Evolutionary conservation across 2,113 vertebrate genomes (phyloP).

Genomic region (Otus sunia): DNA sequence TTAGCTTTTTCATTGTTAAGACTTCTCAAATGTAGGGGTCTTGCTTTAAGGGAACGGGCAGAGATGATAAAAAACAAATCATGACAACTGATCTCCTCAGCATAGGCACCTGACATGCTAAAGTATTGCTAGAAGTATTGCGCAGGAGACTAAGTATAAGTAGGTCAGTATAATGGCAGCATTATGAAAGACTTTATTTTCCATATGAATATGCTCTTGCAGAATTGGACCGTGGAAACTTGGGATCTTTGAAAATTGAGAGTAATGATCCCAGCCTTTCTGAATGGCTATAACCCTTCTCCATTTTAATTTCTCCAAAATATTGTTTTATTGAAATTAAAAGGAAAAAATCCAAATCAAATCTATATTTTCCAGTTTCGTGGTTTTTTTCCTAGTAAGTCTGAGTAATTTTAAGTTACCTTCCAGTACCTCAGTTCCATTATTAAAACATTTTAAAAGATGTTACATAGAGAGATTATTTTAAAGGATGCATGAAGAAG

Average conservation of each 20-base stretch:
- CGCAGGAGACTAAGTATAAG: background rate
- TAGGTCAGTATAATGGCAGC: background rate
- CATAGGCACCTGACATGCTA: background rate
- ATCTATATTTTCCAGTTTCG: background rate
- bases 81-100: background rate
- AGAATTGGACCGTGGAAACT: background rate
- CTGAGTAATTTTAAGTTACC: background rate
- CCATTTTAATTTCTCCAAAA: background rate
- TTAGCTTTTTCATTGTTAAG: background rate
- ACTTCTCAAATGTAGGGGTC: background rate
- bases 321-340: background rate
- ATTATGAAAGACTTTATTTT: background rate
- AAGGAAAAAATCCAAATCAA: background rate
- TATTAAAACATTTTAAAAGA: background rate
- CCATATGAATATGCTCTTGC: background rate
- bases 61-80: background rate
- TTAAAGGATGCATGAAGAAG: background rate
- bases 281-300: background rate
- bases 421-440: background rate
- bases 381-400: background rate
- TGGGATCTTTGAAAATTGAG: background rate
- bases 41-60: background rate
- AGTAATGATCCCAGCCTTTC: background rate
- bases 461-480: background rate
- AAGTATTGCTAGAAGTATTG: background rate